Conservation (phyloP, 1,140 invertebrate genomes). For the Meloidogyne floridensis region DNA sequence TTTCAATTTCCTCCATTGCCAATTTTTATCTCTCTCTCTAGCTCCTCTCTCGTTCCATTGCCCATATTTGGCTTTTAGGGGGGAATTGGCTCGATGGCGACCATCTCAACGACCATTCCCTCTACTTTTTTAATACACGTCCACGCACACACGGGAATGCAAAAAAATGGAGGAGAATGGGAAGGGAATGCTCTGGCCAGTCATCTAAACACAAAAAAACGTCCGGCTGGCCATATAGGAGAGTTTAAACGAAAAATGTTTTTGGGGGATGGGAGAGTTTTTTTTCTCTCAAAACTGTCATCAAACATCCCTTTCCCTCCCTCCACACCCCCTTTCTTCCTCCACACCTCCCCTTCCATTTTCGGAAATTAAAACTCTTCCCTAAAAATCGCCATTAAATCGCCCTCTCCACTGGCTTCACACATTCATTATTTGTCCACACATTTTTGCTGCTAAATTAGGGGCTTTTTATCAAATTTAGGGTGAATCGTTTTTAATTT, state of each 20-base stretch:
- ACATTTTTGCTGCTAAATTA: too few relatives aligned
- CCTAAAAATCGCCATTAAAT: too few relatives aligned
- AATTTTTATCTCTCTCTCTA: background rate
- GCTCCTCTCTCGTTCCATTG: conserved; percentile 2
- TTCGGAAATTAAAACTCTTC: background rate
- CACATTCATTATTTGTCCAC: too few relatives aligned
- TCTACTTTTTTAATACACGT: background rate
- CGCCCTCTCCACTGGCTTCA: too few relatives aligned
- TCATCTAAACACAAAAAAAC: too few relatives aligned
- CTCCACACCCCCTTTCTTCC: background rate
- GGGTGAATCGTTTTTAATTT: too few relatives aligned
- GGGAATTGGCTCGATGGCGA: background rate
- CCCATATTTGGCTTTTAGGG: background rate
- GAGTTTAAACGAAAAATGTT: background rate
- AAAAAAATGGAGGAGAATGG: background rate
- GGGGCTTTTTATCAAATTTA: too few relatives aligned
- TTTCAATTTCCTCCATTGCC: background rate
- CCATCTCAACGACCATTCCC: background rate
- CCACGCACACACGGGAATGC: background rate
- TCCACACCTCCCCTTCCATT: background rate
- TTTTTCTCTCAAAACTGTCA: background rate
- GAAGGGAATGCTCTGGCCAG: too few relatives aligned
- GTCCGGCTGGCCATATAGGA: too few relatives aligned
- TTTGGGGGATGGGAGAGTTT: background rate
- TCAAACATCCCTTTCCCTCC: background rate